Conservation (phyloP, 2,888 invertebrate genomes). For the Polia nebulosa region DNA sequence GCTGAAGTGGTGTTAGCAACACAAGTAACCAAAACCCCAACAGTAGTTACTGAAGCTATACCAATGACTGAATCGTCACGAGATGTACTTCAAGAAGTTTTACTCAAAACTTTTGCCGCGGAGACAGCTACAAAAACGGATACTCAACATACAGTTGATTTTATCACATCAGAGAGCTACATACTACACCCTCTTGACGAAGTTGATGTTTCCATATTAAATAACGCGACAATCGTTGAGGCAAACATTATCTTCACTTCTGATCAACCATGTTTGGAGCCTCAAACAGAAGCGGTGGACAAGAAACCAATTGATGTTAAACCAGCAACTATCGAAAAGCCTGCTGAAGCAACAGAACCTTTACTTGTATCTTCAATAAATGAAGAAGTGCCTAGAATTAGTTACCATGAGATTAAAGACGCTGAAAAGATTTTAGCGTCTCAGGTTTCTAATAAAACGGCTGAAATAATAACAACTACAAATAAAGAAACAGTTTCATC, state of each 20-base stretch:
- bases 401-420: constrained; percentile 72
- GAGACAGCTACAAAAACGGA: constrained; percentile 16
- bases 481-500: constrained; percentile 43
- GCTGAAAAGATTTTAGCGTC: constrained; percentile 69
- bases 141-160: constrained; percentile 36
- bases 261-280: constrained; percentile 15
- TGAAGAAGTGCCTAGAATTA: constrained; percentile 61
- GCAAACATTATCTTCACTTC: constrained; percentile 2
- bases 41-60: not conserved
- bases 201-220: constrained; percentile 23
- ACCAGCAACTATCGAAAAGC: constrained; percentile 1
- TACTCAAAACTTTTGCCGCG: constrained; percentile 13
- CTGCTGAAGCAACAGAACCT: constrained; percentile 3
- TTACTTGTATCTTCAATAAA: constrained; percentile 22
- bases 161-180: constrained; percentile 32
- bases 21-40: constrained; percentile 1
- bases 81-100: constrained; percentile 20
- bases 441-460: constrained; percentile 33
- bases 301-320: constrained; percentile 7
- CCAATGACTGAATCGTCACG: not conserved
- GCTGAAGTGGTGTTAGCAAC: constrained; percentile 11
- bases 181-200: constrained; percentile 15
- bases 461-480: constrained; percentile 6
- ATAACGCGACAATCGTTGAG: not conserved
- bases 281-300: not conserved